A percentile compares a stretch with the other conserved stretches of the same genome.
Conservation (phyloP, 23 tunicate species). For the Corella eumyota region DNA sequence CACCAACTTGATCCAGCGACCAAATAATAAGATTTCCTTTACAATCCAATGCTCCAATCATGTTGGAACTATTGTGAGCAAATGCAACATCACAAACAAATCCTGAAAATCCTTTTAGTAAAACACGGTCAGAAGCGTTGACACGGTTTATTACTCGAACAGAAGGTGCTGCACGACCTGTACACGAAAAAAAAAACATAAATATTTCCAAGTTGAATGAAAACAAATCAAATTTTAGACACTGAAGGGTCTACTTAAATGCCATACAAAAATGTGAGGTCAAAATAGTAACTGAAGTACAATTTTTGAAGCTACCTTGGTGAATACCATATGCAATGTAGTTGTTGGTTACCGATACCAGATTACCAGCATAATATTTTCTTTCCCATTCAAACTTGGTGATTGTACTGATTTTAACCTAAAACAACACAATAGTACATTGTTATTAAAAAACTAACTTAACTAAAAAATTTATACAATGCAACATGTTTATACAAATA, state of each 20-base stretch:
- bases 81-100: conserved; percentile 63
- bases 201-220: no score
- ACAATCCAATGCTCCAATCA: conserved; percentile 31
- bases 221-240: no score
- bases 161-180: conserved; percentile 43
- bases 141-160: conserved; percentile 58
- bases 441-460: no score
- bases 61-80: conserved; percentile 22
- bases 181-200: neutral
- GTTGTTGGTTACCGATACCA: conserved; percentile 53
- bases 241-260: no score
- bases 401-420: conserved; percentile 56
- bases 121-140: conserved; percentile 63
- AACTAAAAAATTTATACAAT: no score
- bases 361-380: conserved; percentile 49
- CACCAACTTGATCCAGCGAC: conserved; percentile 29
- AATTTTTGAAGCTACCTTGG: no score
- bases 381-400: conserved; percentile 85
- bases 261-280: no score
- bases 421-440: neutral
- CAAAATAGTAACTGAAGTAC: no score
- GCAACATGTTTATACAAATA: no score
- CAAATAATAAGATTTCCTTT: conserved; percentile 52
- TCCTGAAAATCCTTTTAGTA: conserved; percentile 58
- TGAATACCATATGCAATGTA: conserved; percentile 71